Conservation (phyloP, 2,113 vertebrate species). For the Bos javanicus region DNA sequence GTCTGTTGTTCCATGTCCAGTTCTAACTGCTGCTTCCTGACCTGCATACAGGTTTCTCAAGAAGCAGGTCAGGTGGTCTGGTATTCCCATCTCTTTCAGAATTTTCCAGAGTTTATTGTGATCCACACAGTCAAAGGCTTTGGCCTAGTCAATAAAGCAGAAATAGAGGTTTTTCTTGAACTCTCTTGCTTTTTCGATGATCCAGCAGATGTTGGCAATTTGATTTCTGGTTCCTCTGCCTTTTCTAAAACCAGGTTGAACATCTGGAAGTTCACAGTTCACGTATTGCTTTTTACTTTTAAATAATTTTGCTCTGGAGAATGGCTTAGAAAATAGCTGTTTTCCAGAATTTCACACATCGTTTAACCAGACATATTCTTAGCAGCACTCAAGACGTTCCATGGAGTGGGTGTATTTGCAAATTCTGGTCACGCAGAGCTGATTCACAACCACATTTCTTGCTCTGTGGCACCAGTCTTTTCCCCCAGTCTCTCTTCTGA, state of each 20-base stretch:
- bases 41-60: too few relatives aligned
- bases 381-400: neutral
- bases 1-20: too few relatives aligned
- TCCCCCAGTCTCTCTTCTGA: neutral
- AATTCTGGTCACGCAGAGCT: neutral
- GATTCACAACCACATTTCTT: neutral
- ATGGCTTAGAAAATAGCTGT: neutral
- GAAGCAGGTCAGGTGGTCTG: too few relatives aligned
- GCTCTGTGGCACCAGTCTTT: neutral
- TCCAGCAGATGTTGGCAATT: neutral
- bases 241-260: neutral
- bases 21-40: too few relatives aligned
- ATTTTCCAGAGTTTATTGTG: too few relatives aligned
- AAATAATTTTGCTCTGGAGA: neutral
- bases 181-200: neutral
- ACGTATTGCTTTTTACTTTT: neutral
- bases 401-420: neutral
- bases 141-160: too few relatives aligned
- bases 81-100: too few relatives aligned
- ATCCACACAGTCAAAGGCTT: too few relatives aligned
- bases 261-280: neutral
- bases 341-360: neutral
- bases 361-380: neutral
- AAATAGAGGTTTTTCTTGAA: too few relatives aligned
- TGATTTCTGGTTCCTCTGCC: neutral